Evolutionary conservation across 2,888 invertebrate genomes (phyloP).

Genomic region (Homarus gammarus): DNA sequence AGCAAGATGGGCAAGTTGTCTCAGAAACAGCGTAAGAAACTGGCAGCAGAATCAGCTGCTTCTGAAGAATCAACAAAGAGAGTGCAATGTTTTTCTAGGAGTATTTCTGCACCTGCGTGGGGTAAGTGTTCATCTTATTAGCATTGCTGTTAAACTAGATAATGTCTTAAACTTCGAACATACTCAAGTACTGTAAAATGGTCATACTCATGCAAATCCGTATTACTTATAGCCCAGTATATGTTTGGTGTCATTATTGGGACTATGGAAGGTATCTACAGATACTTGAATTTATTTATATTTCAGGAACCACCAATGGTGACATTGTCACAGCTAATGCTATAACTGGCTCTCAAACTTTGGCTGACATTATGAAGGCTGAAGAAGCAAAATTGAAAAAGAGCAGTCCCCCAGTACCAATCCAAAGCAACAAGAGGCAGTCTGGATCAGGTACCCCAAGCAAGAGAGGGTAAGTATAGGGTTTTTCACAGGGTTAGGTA

Average conservation of each 20-base stretch:
- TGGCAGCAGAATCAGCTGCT: slow-evolving; percentile 33
- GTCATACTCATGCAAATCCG: too few relatives aligned
- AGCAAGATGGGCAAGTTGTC: slow-evolving; percentile 58
- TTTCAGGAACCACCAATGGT: neutral
- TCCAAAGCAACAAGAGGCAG: neutral
- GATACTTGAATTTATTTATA: neutral
- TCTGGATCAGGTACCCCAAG: neutral
- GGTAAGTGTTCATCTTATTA: slow-evolving; percentile 16
- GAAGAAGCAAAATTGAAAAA: slow-evolving; percentile 32
- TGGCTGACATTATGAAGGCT: slow-evolving; percentile 56
- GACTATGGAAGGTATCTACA: too few relatives aligned
- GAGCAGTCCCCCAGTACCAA: slow-evolving; percentile 5
- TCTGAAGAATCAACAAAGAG: neutral
- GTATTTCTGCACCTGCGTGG: slow-evolving; percentile 33
- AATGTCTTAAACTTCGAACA: neutral
- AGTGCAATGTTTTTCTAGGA: neutral
- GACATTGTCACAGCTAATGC: neutral
- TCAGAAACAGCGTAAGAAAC: slow-evolving; percentile 52
- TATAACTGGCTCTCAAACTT: slow-evolving; percentile 9
- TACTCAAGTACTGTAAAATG: too few relatives aligned
- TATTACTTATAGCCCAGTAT: too few relatives aligned
- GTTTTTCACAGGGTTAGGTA: neutral
- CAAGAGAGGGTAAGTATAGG: slow-evolving; percentile 6
- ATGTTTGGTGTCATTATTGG: too few relatives aligned
- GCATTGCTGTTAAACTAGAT: neutral